Evolutionary conservation across 2,113 vertebrate genomes (phyloP).

Genomic region (Beaufortia kweichowensis): DNA sequence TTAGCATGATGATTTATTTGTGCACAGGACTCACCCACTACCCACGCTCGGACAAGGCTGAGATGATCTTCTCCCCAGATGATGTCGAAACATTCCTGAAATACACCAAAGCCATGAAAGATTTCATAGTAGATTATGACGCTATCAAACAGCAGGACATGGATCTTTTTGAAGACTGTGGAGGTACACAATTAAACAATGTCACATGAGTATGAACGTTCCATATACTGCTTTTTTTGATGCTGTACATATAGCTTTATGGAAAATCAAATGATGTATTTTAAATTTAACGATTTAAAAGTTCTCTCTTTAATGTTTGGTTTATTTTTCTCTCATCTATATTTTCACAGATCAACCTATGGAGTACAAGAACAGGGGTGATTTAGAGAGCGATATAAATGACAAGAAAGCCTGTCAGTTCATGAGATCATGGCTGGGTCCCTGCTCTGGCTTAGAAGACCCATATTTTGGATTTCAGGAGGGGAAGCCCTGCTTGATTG

Average conservation of each 20-base stretch:
- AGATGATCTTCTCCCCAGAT: conserved; percentile 73
- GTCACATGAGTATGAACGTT: not conserved
- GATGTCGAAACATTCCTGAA: conserved; percentile 68
- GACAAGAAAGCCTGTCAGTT: conserved; percentile 85
- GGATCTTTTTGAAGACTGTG: conserved; percentile 83
- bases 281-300: not conserved
- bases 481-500: conserved; percentile 88
- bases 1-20: not conserved
- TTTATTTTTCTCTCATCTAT: not conserved
- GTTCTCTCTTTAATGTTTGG: not conserved
- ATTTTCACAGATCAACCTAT: conserved; percentile 68
- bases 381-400: conserved; percentile 73
- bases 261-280: no score
- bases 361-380: conserved; percentile 76
- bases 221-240: no score
- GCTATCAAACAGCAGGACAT: conserved; percentile 69
- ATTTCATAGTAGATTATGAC: conserved; percentile 78
- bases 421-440: conserved; percentile 76
- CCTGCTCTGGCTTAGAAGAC: conserved; percentile 85
- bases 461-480: conserved; percentile 78
- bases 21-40: conserved; percentile 72
- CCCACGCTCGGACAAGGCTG: conserved; percentile 72
- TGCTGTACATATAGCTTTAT: not conserved
- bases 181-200: conserved; percentile 67
- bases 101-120: conserved; percentile 72